Evolutionary conservation across 2,888 invertebrate species (phyloP), one percentile per base, ranked within the genome.

Genomic region (Ligdia adustata): DNA sequence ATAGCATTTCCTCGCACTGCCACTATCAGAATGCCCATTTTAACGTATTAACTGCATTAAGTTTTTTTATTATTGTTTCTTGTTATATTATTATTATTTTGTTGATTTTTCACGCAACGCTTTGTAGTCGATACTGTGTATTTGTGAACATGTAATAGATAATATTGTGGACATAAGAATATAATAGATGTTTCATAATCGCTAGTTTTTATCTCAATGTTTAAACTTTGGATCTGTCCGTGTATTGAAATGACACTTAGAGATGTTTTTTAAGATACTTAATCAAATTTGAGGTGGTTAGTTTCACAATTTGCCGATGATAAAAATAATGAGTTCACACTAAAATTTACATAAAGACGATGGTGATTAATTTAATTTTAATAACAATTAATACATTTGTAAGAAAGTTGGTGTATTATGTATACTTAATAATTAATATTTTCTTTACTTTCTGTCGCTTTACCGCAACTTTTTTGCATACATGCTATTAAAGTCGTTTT

Each of bases 151-250:
- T 22, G 22, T 22, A 22, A 4, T 22, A 22, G 22, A 22, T 22
- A 7, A 22, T n/a, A n/a, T n/a, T 22, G 61, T 68, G 56, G 64
- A 65, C 48, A 34, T 41, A 15, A 40, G n/a, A 29, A 42, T 48
- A 40, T 55, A 55, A 62, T 69, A 73, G 64, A 69, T 65, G 55
- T 64, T 71, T 69, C 67, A 64, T 70, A 65, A 64, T 79, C 79
- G 85, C 87, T 88, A 88, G 89, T 88, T 84, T 74, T 60, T 79
- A 72, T 76, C 79, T 82, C 79, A 76, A 37, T 75, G 69, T 82
- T 67, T 69, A 77, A 77, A 78, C 70, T 78, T 82, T 85, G 73
- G 84, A 87, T 88, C 88, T 89, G 89, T 88, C 87, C 82, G 82
- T 80, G 68, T 69, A 71, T 64, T 60, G 57, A 45, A 64, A 68